These are phyloP conservation scores for Drosophila subquinaria DNA, from an alignment of 2,888 invertebrate species.

Conservation along the genomic window DNA sequence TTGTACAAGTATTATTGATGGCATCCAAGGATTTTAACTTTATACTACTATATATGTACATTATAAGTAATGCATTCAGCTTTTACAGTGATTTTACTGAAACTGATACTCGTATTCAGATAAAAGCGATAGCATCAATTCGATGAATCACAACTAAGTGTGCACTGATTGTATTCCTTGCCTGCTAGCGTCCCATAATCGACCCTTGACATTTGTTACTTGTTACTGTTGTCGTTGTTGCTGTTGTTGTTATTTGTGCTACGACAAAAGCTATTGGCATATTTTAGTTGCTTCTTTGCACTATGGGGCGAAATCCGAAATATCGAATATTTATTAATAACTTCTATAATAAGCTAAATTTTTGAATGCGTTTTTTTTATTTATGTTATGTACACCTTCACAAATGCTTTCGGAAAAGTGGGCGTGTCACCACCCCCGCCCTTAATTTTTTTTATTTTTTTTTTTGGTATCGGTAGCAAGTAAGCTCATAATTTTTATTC, in stretches of 20 bases:
- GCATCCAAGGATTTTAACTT: not conserved
- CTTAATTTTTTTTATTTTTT: too few relatives aligned
- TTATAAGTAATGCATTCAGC: not conserved
- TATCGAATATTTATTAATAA: too few relatives aligned
- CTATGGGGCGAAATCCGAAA: too few relatives aligned
- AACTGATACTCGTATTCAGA: not conserved
- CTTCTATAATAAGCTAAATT: too few relatives aligned
- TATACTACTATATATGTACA: not conserved
- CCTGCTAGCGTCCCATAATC: constrained; percentile 20
- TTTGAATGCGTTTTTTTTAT: too few relatives aligned
- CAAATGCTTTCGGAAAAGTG: too few relatives aligned
- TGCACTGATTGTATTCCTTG: constrained; percentile 21
- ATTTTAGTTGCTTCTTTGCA: constrained; percentile 53
- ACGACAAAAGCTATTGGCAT: constrained; percentile 26
- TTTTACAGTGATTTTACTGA: not conserved
- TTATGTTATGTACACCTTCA: too few relatives aligned
- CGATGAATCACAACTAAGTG: constrained; percentile 1
- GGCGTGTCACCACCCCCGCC: too few relatives aligned
- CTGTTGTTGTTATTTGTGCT: not conserved
- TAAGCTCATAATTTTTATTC: too few relatives aligned
- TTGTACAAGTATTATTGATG: not conserved
- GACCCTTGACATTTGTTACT: constrained; percentile 49
- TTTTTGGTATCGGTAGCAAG: too few relatives aligned
- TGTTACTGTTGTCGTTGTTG: not conserved
- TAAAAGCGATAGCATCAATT: not conserved